A percentile compares a stretch with the other conserved stretches of the same genome.
phyloP scores from a whole-genome alignment of 2,888 invertebrate species.

The Operophtera brumata region DNA sequence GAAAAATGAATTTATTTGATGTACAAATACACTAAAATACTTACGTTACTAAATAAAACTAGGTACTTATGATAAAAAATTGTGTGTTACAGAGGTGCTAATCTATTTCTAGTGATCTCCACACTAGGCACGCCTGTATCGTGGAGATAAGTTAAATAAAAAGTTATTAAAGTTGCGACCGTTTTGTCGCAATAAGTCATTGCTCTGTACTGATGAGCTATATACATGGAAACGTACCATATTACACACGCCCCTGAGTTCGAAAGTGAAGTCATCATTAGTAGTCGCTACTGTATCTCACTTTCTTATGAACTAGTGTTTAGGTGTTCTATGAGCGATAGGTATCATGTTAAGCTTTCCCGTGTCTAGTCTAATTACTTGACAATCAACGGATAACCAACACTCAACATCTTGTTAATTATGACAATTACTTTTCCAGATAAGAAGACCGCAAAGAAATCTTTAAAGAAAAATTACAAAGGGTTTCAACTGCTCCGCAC shows the following conservation, averaged over 20 bases:
- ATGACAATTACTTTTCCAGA: slow-evolving; percentile 39
- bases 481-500: slow-evolving; percentile 78
- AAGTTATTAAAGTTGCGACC: not conserved
- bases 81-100: too few species aligned
- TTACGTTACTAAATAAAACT: too few species aligned
- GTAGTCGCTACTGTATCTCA: slow-evolving; percentile 30
- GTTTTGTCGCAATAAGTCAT: slow-evolving; percentile 14
- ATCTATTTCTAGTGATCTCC: too few species aligned
- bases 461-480: slow-evolving; percentile 74
- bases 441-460: slow-evolving; percentile 61
- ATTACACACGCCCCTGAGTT: slow-evolving; percentile 31
- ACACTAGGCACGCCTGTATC: too few species aligned
- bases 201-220: slow-evolving; percentile 22
- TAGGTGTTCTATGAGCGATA: slow-evolving; percentile 13
- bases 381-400: slow-evolving; percentile 13
- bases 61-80: too few species aligned
- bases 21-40: too few species aligned
- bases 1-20: too few species aligned
- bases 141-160: too few species aligned
- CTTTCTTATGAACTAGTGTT: slow-evolving; percentile 41
- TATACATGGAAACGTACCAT: slow-evolving; percentile 23
- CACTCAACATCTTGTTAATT: slow-evolving; percentile 21
- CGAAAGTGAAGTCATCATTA: slow-evolving; percentile 35
- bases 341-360: slow-evolving; percentile 20
- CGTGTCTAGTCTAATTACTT: slow-evolving; percentile 23